Evolutionary conservation across 2,113 vertebrate species (phyloP).

Genomic region (Phyllostomus hastatus): DNA sequence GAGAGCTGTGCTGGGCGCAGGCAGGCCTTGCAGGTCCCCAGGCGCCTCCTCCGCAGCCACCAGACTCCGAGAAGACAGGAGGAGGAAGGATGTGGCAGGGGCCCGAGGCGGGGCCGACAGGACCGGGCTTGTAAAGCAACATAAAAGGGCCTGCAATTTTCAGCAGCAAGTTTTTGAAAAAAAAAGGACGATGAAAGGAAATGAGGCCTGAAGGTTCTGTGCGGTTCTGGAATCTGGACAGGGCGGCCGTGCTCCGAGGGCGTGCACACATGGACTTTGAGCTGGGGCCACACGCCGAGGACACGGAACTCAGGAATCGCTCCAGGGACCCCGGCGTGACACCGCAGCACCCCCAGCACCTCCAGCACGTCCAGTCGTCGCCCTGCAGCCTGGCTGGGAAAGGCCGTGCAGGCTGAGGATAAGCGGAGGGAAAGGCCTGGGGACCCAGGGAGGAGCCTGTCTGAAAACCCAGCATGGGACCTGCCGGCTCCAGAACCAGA

Average conservation of each 20-base stretch:
- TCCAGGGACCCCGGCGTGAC: background rate
- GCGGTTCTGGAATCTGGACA: background rate
- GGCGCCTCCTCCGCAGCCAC: background rate
- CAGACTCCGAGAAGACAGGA: accelerated
- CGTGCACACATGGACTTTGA: background rate
- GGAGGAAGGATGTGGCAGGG: background rate
- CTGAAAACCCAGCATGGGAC: background rate
- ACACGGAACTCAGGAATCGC: background rate
- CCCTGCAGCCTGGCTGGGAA: background rate
- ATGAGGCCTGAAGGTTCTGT: background rate
- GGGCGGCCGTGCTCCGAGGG: background rate
- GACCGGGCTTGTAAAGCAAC: background rate
- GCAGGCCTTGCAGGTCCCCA: background rate
- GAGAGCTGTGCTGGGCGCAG: no score
- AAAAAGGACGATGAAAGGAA: background rate
- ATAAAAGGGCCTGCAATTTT: background rate
- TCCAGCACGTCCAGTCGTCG: no score
- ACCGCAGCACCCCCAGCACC: background rate
- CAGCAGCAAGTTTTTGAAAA: background rate
- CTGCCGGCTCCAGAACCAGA: background rate
- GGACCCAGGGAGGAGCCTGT: background rate
- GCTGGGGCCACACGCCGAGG: background rate
- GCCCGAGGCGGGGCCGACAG: background rate
- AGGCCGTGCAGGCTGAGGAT: background rate
- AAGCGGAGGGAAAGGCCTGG: no score